These are phyloP conservation scores for Melanotaenia nigrans DNA, from an alignment of 2,797 vertebrate species.

Conservation along the genomic window DNA sequence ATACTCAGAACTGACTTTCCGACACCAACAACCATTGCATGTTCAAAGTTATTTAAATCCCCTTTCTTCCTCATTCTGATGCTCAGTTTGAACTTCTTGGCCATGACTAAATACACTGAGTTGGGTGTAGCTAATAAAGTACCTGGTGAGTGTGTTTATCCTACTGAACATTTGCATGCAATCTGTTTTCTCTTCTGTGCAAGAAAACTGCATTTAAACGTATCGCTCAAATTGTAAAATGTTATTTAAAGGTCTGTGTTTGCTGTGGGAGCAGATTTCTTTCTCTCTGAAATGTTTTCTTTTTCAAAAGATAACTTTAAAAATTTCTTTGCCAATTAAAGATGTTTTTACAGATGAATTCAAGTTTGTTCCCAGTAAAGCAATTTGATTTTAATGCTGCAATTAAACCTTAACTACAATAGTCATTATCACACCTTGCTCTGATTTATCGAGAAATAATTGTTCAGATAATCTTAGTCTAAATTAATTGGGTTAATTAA, in stretches of 20 bases:
- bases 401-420: conserved; percentile 78
- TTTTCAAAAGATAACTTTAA: conserved; percentile 11
- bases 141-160: background rate
- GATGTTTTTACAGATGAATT: conserved; percentile 19
- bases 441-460: conserved; percentile 82
- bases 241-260: conserved; percentile 10
- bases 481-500: conserved; percentile 85
- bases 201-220: background rate
- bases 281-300: conserved; percentile 5
- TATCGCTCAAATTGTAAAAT: background rate
- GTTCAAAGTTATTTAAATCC: background rate
- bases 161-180: background rate
- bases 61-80: background rate
- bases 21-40: too few species aligned
- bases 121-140: background rate
- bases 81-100: background rate
- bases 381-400: conserved; percentile 63
- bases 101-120: background rate
- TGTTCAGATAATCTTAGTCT: conserved; percentile 82
- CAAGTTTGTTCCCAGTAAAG: conserved; percentile 37
- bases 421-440: conserved; percentile 74
- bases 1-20: too few species aligned
- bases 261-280: background rate
- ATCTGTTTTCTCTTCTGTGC: background rate
- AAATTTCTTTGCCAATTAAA: conserved; percentile 8